Conservation (phyloP, 2,113 vertebrate genomes). For the Mustela lutreola region DNA sequence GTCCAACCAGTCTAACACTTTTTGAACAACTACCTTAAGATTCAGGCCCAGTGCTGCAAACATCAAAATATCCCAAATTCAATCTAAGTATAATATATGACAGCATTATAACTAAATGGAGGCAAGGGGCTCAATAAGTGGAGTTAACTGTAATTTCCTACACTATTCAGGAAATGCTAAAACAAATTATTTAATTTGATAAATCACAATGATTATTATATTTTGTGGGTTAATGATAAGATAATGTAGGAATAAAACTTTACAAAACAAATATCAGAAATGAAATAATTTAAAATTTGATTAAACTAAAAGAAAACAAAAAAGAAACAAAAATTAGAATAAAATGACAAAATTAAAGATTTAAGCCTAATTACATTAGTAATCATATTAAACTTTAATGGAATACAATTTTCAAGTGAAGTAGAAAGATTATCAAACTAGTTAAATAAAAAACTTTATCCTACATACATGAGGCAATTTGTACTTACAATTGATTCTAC, state of each 20-base stretch:
- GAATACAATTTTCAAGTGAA: neutral
- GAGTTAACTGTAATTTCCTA: neutral
- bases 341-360: neutral
- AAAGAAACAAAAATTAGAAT: neutral
- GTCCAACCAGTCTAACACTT: neutral
- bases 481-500: neutral
- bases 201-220: neutral
- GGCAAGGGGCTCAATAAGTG: neutral
- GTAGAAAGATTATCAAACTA: neutral
- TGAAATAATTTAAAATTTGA: neutral
- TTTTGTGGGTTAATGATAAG: neutral
- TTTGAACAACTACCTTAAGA: neutral
- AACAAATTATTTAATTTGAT: neutral
- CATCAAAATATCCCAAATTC: neutral
- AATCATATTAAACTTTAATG: neutral
- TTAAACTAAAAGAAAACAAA: neutral
- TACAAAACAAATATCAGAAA: neutral
- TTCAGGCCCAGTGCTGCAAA: neutral
- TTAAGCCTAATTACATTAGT: neutral
- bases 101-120: neutral
- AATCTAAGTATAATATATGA: neutral
- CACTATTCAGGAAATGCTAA: neutral
- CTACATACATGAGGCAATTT: neutral
- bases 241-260: neutral
- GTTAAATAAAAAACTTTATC: neutral